A percentile compares a stretch with the other conserved stretches of the same genome.
phyloP scores from a whole-genome alignment of 2,797 vertebrate species.

The Aeoliscus strigatus region DNA sequence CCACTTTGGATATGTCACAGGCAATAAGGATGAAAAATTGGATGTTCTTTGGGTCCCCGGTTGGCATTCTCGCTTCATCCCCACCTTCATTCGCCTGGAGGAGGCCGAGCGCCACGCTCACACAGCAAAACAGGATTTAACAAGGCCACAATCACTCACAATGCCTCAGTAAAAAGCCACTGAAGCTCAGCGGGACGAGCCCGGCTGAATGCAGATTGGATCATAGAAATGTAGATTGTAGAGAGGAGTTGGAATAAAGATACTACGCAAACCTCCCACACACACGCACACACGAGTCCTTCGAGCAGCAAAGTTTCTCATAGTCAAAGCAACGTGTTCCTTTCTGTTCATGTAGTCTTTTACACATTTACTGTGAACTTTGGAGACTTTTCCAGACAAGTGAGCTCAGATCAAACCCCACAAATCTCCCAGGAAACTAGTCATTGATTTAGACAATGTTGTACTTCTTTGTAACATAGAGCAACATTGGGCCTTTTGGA shows the following conservation, averaged over 20 bases:
- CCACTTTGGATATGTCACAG: conserved; percentile 83
- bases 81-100: conserved; percentile 66
- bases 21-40: conserved; percentile 94
- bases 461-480: too few species aligned
- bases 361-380: conserved; percentile 1
- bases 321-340: conserved; percentile 15
- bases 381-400: conserved; percentile 18
- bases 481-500: too few species aligned
- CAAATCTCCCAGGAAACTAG: conserved; percentile 12
- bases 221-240: conserved; percentile 8
- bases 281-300: not conserved
- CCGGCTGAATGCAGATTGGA: conserved; percentile 30
- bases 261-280: too few species aligned
- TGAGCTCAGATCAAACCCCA: conserved; percentile 1
- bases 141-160: conserved; percentile 64
- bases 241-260: conserved; percentile 15
- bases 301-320: conserved; percentile 5
- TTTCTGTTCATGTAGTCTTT: conserved; percentile 37
- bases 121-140: conserved; percentile 72
- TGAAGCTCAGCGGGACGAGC: conserved; percentile 53
- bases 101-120: conserved; percentile 60
- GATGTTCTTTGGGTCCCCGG: conserved; percentile 59
- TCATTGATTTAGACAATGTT: too few species aligned
- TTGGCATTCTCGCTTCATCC: conserved; percentile 54
- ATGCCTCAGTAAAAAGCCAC: conserved; percentile 55